Evolutionary conservation across 2,888 invertebrate species (phyloP), one percentile per base, ranked within the genome.

Genomic region (Drosophila cognata): DNA sequence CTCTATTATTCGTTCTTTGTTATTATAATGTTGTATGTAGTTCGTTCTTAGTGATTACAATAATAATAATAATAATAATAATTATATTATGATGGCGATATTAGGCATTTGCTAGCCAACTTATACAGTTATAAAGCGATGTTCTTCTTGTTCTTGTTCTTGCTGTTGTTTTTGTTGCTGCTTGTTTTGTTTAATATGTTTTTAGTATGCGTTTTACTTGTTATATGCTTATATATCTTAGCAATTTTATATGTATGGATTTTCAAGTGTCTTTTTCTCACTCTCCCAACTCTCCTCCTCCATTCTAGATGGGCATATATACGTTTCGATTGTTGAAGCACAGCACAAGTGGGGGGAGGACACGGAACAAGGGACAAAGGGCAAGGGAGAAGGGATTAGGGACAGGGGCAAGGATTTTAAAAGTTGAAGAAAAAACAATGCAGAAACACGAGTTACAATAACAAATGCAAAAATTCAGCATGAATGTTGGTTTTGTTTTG

Each of bases 381-480:
- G 0, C 31, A 10, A 3, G 31, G 52, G 52, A 52, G 4, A 28
- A 52, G 57, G 60, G 25, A 48, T n/a, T 0, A 10, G 18, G 21
- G 18, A 33, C 16, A 33, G 33, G n/a, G 29, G 38, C 21, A 56
- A n/a, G 13, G 31, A 50, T 13, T 36, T 57, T 38, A 63, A 38
- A 52, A 43, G 36, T 53, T 53, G 28, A 61, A 43, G 5, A 11
- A 41, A 35, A 53, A 62, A 46, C 29, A 56, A 46, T 53, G 53
- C 58, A 60, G 56, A 53, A 65, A 80, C 61, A 65, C 29, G 65
- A 77, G 63, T 70, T 69, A 70, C 57, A 61, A 63, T 73, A 79
- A 79, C 81, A 81, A 79, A 79, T 79, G 81, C 77, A 81, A 67
- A 70, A 80, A 64, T 69, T 69, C 77, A 81, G 79, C 81, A 66